Base-by-base conservation (phyloP, 1,140 invertebrate genomes). In the Cryptotermes secundus region DNA sequence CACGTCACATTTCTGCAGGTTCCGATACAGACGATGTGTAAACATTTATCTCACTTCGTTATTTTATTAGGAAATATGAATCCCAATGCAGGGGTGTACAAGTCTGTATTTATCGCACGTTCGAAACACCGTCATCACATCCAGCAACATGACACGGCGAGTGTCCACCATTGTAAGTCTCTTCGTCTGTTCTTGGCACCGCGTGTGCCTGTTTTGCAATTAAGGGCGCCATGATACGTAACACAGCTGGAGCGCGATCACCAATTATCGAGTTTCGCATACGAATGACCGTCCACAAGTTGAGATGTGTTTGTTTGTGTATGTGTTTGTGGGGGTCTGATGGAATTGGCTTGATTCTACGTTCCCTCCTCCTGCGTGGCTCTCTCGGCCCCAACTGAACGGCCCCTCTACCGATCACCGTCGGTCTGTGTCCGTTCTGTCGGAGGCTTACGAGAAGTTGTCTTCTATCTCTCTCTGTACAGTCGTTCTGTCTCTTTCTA, bases 401-500 rank as follows among this genome's bases (percentile, higher is more conserved):
- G 59, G 59, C 59, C 59, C 59, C 59, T 72, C 59, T n/a, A 72
- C 59, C 59, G 59, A 72, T 72, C 59, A 72, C 59, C 59, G 59
- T 2, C 59, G 59, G 59, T 72, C 59, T 72, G 26, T 72, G 59
- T 72, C 59, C 59, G 59, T 72, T 31, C 59, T 31, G 59, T 72
- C 59, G 59, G 59, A 72, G 59, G 59, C 59, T 72, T n/a, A 26
- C 59, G 59, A 72, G 59, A 72, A 72, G 26, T 72, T 72, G n/a
- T n/a, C 26, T 72, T 31, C 59, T 16, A 31, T 72, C 59, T 72
- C 59, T 72, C 7, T 72, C 59, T 72, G 2, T 10, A 0, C 4
- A 38, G 0, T 0, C 26, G n/a, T n/a, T 59, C 59, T 6, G 6
- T 72, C 59, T 72, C 59, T 31, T 0, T 72, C 59, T 72, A 26